These are phyloP conservation scores for Aphelenchoides besseyi DNA, from an alignment of 1,140 invertebrate species.

Conservation along the genomic window DNA sequence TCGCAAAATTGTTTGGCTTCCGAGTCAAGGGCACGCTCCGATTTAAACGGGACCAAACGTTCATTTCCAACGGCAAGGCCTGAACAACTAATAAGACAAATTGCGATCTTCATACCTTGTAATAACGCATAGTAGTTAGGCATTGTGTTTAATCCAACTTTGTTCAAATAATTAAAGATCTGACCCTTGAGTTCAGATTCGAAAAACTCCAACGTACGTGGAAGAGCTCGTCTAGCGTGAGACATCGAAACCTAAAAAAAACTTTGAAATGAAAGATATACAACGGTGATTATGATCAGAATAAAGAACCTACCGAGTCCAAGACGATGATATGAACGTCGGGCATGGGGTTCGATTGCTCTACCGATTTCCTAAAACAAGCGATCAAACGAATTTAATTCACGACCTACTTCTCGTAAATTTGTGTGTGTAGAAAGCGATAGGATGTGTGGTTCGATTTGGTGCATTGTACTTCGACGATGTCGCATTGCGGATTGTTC, in stretches of 20 bases:
- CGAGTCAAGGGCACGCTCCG: neutral
- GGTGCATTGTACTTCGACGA: slow-evolving; percentile 11
- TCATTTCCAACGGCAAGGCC: neutral
- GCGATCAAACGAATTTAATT: neutral
- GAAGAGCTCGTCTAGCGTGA: neutral
- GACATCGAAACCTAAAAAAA: neutral
- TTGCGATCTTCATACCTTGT: neutral
- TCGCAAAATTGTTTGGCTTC: slow-evolving; percentile 4
- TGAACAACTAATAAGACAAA: neutral
- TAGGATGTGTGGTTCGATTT: neutral
- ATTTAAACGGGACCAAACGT: neutral
- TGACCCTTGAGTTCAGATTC: neutral
- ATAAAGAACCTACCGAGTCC: slow-evolving; percentile 7
- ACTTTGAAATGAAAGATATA: neutral
- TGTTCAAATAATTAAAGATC: slow-evolving; percentile 1
- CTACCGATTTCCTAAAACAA: too few relatives aligned
- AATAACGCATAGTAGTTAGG: neutral
- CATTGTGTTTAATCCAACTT: slow-evolving; percentile 10
- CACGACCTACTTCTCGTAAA: neutral
- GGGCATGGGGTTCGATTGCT: neutral
- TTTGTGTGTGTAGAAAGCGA: slow-evolving; percentile 9
- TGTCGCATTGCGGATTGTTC: slow-evolving; percentile 8
- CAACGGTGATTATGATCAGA: neutral
- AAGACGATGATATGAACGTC: slow-evolving; percentile 14
- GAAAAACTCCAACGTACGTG: neutral